Base-by-base conservation (phyloP, 23 tunicate species). In the Styela clava region DNA sequence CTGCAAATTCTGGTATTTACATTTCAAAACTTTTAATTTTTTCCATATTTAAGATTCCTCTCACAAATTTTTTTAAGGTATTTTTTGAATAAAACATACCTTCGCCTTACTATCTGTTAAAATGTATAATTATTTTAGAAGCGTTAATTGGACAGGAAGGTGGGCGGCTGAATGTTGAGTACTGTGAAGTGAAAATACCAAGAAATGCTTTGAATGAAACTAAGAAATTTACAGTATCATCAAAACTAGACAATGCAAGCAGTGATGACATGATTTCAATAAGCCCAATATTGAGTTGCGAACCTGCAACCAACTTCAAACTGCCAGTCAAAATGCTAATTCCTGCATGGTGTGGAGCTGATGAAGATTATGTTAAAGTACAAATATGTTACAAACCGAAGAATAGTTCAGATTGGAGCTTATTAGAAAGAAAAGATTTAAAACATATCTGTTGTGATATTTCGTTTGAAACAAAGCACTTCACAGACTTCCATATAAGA, bases 291-390 rank as follows among this genome's bases (percentile, higher is more conserved):
- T 28, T 65, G 9, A 28, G 7, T 7, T 65, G 71, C 16, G 71
- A 65, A 28, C 71, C 71, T 5, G 16, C 71, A 16, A 65, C 71
- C 71, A 65, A 65, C 71, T 65, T 65, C 71, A 65, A 65, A 65
- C 31, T 28, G 71, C 71, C 71, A 3, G 71, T 65, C 7, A 65
- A 65, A 16, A 65, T 65, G 31, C 31, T 28, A 3, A 25, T 65
- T 3, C 71, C 71, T 26, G 5, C 71, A 5, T 65, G 71, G 71
- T 65, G 71, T 16, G 71, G 31, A 7, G 16, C 31, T 28, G 31
- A 65, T 26, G 71, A 3, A 26, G 71, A 65, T 9, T 25, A 65
- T 25, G 71, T 65, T 3, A 65, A 5, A 7, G 16, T 28, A 65
- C 30, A 65, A 65, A 65, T 65, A 25, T 65, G 7, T 28, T 65